Evolutionary conservation across 1,140 invertebrate species (phyloP).

Genomic region (Zophobas morio): DNA sequence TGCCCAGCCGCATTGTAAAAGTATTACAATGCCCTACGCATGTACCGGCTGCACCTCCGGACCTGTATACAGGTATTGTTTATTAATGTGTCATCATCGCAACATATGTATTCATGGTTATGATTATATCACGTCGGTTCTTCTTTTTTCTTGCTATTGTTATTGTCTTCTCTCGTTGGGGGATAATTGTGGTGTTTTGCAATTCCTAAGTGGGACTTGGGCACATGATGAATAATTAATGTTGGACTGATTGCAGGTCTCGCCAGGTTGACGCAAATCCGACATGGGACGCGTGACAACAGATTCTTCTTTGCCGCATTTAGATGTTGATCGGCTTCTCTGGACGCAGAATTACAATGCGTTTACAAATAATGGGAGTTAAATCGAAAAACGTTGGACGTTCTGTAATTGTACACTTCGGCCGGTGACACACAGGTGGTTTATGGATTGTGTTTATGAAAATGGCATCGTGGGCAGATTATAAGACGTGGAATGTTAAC

Average conservation of each 20-base stretch:
- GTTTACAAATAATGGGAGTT: too few species aligned
- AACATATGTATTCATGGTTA: constrained; percentile 34
- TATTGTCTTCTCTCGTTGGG: constrained; percentile 19
- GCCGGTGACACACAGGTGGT: too few species aligned
- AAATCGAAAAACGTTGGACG: too few species aligned
- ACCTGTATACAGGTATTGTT: constrained; percentile 30
- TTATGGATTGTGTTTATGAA: too few species aligned
- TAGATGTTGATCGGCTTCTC: background rate
- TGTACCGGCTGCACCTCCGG: constrained; percentile 29
- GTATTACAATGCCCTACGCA: constrained; percentile 39
- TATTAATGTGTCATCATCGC: constrained; percentile 40
- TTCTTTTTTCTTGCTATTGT: constrained; percentile 22
- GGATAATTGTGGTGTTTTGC: constrained; percentile 37
- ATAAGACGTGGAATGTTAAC: too few species aligned
- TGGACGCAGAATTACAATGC: background rate
- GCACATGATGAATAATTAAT: constrained; percentile 36
- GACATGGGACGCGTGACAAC: constrained; percentile 28
- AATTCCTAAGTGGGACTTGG: constrained; percentile 35
- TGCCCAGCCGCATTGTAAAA: background rate
- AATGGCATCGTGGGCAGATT: too few species aligned
- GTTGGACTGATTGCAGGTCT: constrained; percentile 24
- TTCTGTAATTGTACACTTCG: too few species aligned
- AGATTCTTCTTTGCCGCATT: constrained; percentile 1
- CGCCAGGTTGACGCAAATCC: constrained; percentile 17
- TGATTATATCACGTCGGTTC: constrained; percentile 33